These are phyloP conservation scores for Pyrochroa serraticornis DNA, from an alignment of 2,888 invertebrate species.

Conservation along the genomic window DNA sequence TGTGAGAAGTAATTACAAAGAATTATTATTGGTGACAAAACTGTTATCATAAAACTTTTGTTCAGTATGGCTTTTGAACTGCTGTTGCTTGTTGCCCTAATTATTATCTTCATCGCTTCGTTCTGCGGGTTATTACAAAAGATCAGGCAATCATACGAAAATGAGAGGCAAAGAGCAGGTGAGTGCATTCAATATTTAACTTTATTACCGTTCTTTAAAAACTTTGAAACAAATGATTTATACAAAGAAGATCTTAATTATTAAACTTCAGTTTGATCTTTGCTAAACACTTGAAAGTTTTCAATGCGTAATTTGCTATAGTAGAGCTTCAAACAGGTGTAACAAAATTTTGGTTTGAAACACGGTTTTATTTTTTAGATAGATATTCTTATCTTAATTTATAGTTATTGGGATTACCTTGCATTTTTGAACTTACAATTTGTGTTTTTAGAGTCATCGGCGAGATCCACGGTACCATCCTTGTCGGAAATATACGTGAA, in stretches of 20 bases:
- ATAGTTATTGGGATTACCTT: no score
- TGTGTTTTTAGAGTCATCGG: slow-evolving; percentile 18
- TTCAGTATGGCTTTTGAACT: slow-evolving; percentile 48
- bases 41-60: not conserved
- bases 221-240: slow-evolving; percentile 13
- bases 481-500: slow-evolving; percentile 39
- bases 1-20: not conserved
- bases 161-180: slow-evolving; percentile 42
- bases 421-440: not conserved
- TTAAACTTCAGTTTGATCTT: no score
- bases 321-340: no score
- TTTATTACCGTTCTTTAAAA: slow-evolving; percentile 14
- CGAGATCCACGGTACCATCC: slow-evolving; percentile 6
- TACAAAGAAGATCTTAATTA: not conserved
- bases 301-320: no score
- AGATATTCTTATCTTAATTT: no score
- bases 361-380: no score
- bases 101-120: slow-evolving; percentile 48
- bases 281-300: no score
- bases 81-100: slow-evolving; percentile 43
- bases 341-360: no score
- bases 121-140: slow-evolving; percentile 50
- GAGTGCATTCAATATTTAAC: slow-evolving; percentile 16
- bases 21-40: not conserved
- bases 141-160: slow-evolving; percentile 46